Evolutionary conservation across 1,140 invertebrate species (phyloP), one percentile per base, ranked within the genome.

Genomic region (Hermatobates lingyangjiaoensis): DNA sequence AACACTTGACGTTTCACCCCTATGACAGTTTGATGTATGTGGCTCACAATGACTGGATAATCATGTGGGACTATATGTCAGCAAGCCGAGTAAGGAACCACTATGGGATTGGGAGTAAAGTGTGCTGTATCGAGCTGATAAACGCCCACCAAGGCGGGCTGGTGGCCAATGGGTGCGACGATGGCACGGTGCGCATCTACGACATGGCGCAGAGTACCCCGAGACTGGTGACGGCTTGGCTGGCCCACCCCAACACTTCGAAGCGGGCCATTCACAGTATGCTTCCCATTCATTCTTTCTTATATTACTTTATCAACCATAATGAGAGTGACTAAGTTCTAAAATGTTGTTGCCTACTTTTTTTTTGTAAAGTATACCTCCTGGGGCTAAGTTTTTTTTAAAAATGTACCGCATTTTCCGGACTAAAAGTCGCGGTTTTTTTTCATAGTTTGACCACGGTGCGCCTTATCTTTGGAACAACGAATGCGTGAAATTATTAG

Each of bases 1-100:
- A 78, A 51, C 74, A 83, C 18, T 68, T 94, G 45, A 73, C 78
- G 53, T 86, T 94, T 66, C 83, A 94, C 73, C 88, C 90, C 0
- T 93, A 85, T 63, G 87, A 94, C 61, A 76, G 84, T 55, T 81
- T 88, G 64, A 71, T 92, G 45, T 84, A 84, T 42, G 80, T 91
- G 44, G 85, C 87, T 42, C 82, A 83, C 54, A 83, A 81, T 65
- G 85, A 92, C 64, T 79, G 74, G 61, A 84, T 88, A n/a, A n/a
- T n/a, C n/a, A n/a, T n/a, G n/a, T n/a, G n/a, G n/a, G 79, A 83
- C 63, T 81, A 77, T 74, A 74, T 50, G 74, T 71, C 23, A 73
- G 73, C 57, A 66, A 64, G 64, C 57, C 64, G 44, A 52, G 51
- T 52, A n/a, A n/a, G n/a, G n/a, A n/a, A n/a, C n/a, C n/a, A 10